A percentile compares a stretch with the other conserved stretches of the same genome.
Evolutionary conservation across 92 coral and sea anemone species (phyloP).

Genomic region (Heteractis magnifica): DNA sequence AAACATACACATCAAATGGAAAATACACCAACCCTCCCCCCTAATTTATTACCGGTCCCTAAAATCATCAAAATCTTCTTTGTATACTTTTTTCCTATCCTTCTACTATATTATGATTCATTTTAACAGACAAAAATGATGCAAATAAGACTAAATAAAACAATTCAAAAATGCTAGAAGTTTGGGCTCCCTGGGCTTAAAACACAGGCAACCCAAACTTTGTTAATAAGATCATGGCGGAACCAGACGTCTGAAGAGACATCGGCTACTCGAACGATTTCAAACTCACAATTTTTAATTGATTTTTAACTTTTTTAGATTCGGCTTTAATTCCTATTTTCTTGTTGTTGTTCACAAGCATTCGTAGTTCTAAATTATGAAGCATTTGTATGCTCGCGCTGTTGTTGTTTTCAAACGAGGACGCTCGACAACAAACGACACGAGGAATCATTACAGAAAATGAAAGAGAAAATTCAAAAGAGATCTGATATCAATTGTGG

Average conservation of each 20-base stretch:
- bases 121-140: not conserved
- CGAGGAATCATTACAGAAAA: not conserved
- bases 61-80: too few species aligned
- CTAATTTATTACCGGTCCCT: too few species aligned
- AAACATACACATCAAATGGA: too few species aligned
- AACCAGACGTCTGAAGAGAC: not conserved
- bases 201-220: not conserved
- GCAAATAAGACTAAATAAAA: not conserved
- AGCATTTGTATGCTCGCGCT: not conserved
- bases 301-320: not conserved
- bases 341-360: not conserved
- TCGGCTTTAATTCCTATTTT: not conserved
- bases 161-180: not conserved
- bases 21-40: too few species aligned
- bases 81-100: too few species aligned
- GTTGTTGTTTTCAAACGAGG: not conserved
- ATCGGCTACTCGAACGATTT: not conserved
- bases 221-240: not conserved
- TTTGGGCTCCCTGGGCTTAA: not conserved
- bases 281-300: not conserved
- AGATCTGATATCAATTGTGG: not conserved
- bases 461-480: not conserved
- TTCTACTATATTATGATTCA: too few species aligned
- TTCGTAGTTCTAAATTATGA: not conserved
- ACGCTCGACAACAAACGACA: not conserved